Evolutionary conservation across 2,797 vertebrate genomes (phyloP), one percentile per base, ranked within the genome.

Genomic region (Bryconaethiops microstoma): DNA sequence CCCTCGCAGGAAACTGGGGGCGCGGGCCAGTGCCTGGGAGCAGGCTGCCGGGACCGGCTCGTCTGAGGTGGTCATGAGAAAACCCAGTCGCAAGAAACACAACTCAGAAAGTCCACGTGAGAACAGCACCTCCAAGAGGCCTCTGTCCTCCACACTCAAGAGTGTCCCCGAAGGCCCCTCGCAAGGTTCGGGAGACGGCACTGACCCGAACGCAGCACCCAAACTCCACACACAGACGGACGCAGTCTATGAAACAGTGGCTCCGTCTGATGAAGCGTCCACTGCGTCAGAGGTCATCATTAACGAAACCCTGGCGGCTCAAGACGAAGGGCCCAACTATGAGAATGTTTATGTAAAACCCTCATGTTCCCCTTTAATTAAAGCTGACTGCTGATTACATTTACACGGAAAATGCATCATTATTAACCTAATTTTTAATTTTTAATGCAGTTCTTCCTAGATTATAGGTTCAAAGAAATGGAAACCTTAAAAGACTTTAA

Each of bases 1-100:
- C 0, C 95, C 95, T 0, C 93, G 95, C 62, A 91, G 93, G 87
- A 95, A 95, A 57, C 93, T 96, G 14, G 93, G 93, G 76, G 86
- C 12, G 83, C 92, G 90, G 78, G 92, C 85, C 0, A 91, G 85
- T 5, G 85, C 88, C 39, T 95, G 93, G 91, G 94, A 95, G 89
- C 88, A 93, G 79, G 87, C 19, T 6, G 25, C 68, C 13, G 77
- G 74, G 73, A 55, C 82, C 78, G 0, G 0, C 90, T 10, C 19
- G 57, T 71, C 85, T 52, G 89, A 92, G 55, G 87, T 79, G 21
- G 85, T 78, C 62, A 76, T 90, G 19, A 92, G 86, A 82, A 91
- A 92, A 76, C 92, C 92, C 21, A 88, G 89, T 77, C 91, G 93
- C 77, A 91, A 89, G 73, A 92, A 94, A 72, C 91, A 85, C 0